Evolutionary conservation across 2,113 vertebrate genomes (phyloP).

Genomic region (Pavo muticus): DNA sequence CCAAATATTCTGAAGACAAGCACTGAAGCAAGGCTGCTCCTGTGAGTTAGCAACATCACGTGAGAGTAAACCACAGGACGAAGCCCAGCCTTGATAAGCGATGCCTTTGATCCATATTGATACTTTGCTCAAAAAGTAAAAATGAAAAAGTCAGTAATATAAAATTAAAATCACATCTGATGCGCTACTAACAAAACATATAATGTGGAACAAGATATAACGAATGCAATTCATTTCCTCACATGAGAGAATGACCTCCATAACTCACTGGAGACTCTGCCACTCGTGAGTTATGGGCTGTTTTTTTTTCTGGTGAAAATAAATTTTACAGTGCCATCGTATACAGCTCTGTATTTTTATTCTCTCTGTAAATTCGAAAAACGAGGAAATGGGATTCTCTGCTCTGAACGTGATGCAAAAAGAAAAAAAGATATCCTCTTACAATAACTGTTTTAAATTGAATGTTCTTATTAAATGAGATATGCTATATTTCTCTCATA

Average conservation of each 20-base stretch:
- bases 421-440: not conserved
- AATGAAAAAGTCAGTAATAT: slow-evolving; percentile 51
- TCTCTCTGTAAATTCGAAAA: slow-evolving; percentile 71
- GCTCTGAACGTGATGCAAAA: not conserved
- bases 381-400: slow-evolving; percentile 31
- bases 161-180: slow-evolving; percentile 76
- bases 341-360: slow-evolving; percentile 42
- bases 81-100: slow-evolving; percentile 16
- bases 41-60: not conserved
- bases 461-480: not conserved
- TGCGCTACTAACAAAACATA: slow-evolving; percentile 77
- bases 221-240: slow-evolving; percentile 79
- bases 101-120: slow-evolving; percentile 44
- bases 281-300: slow-evolving; percentile 81
- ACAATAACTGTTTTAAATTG: not conserved
- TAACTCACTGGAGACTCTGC: slow-evolving; percentile 79
- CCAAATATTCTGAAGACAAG: not conserved
- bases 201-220: slow-evolving; percentile 70
- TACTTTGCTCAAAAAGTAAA: slow-evolving; percentile 66
- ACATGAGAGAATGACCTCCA: slow-evolving; percentile 79
- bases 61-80: not conserved
- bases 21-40: not conserved
- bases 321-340: slow-evolving; percentile 70
- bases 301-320: slow-evolving; percentile 79
- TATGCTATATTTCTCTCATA: not conserved